Conservation (phyloP, 2,797 vertebrate genomes). For the Knipowitschia caucasica region DNA sequence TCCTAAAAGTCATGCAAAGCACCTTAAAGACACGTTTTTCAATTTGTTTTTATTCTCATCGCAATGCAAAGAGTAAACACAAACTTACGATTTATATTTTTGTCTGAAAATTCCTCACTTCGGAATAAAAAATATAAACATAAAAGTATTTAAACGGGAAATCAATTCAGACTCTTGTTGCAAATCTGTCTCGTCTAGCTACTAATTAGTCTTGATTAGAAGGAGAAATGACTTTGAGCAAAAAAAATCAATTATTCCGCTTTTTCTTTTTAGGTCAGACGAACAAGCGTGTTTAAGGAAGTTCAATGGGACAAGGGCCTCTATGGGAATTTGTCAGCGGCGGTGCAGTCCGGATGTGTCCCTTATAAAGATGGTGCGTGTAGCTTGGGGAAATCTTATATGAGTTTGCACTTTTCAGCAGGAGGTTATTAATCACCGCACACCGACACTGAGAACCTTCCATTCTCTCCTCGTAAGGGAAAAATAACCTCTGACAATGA, state of each 20-base stretch:
- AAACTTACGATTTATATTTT: too few species aligned
- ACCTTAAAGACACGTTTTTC: too few species aligned
- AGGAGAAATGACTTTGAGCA: constrained; percentile 49
- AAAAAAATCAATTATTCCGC: constrained; percentile 74
- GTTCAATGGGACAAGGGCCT: constrained; percentile 53
- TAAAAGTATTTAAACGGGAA: constrained; percentile 3
- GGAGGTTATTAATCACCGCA: constrained; percentile 83
- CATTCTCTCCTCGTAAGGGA: constrained; percentile 75
- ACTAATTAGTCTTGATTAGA: constrained; percentile 60
- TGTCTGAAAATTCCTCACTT: too few species aligned
- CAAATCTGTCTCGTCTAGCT: constrained; percentile 20
- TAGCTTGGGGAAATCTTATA: constrained; percentile 68
- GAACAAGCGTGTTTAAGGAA: constrained; percentile 57
- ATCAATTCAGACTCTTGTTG: constrained; percentile 10
- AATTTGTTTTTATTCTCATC: too few species aligned
- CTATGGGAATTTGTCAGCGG: constrained; percentile 42
- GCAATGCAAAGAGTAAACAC: too few species aligned
- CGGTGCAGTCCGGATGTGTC: constrained; percentile 33
- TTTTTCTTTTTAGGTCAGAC: constrained; percentile 36
- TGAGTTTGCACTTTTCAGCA: constrained; percentile 73
- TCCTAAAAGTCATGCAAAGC: too few species aligned
- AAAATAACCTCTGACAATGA: constrained; percentile 77
- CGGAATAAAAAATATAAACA: neutral
- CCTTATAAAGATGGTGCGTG: constrained; percentile 29
- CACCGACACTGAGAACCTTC: constrained; percentile 76